Evolutionary conservation across 2,888 invertebrate genomes (phyloP).

Genomic region (Tipula helvola): DNA sequence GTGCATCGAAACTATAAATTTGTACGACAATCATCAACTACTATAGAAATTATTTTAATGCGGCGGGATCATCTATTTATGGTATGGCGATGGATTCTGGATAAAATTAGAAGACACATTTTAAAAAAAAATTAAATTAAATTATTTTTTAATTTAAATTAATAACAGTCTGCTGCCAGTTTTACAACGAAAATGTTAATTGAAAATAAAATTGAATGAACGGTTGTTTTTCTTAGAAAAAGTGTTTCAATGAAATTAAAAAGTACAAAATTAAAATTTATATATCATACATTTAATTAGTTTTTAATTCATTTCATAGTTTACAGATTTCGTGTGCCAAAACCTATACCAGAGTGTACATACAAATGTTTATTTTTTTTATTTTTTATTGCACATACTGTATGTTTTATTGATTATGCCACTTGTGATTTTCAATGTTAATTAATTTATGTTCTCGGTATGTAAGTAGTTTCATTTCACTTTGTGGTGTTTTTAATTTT

Average conservation of each 20-base stretch:
- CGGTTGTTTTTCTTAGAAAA: not conserved
- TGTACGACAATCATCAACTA: no score
- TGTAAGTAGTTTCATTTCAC: not conserved
- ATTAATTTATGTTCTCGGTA: not conserved
- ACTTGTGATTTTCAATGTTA: not conserved
- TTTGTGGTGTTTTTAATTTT: not conserved
- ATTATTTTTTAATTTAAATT: not conserved
- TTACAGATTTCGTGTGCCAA: not conserved
- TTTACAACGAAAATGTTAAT: not conserved
- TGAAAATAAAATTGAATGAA: not conserved
- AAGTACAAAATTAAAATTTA: not conserved
- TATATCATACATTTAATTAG: not conserved
- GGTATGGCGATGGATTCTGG: not conserved
- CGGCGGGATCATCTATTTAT: no score
- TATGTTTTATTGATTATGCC: not conserved
- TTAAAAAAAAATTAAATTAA: not conserved
- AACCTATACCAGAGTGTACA: not conserved
- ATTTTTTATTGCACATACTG: no score
- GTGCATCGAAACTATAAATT: not conserved
- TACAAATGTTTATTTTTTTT: not conserved
- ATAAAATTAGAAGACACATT: not conserved
- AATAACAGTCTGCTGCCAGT: not conserved
- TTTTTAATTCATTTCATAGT: no score
- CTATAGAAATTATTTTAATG: not conserved
- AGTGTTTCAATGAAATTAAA: not conserved